phyloP scores from a whole-genome alignment of 2,888 invertebrate genomes.

The Epiblema foenella region DNA sequence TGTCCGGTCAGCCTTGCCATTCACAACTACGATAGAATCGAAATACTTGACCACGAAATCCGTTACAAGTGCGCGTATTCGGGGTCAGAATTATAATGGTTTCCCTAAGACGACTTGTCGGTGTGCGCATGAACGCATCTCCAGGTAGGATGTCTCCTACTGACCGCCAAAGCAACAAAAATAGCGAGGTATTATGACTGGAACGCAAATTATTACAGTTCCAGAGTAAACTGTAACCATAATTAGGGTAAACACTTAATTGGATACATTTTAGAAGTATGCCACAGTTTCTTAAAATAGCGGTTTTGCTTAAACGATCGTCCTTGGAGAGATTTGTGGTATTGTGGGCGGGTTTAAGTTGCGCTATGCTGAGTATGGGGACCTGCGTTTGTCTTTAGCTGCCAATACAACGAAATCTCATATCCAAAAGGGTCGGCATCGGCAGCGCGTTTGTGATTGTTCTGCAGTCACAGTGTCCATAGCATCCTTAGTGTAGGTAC shows the following conservation, averaged over 20 bases:
- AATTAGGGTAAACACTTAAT: conserved; percentile 51
- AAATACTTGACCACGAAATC: not conserved
- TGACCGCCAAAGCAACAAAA: conserved; percentile 62
- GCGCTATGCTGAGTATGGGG: too few species aligned
- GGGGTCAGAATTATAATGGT: conserved; percentile 1
- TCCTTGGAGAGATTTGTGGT: conserved; percentile 40
- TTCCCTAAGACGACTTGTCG: not conserved
- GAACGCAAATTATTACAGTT: conserved; percentile 49
- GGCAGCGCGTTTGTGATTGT: too few species aligned
- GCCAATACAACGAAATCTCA: too few species aligned
- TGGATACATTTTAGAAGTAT: conserved; percentile 39
- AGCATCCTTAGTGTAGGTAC: too few species aligned
- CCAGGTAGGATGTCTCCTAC: conserved; percentile 45
- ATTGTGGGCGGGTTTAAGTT: conserved; percentile 17
- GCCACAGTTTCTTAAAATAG: conserved; percentile 44
- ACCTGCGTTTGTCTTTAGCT: too few species aligned
- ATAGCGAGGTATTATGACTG: conserved; percentile 53
- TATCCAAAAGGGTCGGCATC: too few species aligned
- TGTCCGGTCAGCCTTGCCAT: conserved; percentile 51
- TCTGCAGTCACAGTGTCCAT: too few species aligned
- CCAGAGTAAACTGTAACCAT: conserved; percentile 48
- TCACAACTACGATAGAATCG: not conserved
- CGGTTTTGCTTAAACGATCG: conserved; percentile 27
- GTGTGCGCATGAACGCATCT: not conserved
- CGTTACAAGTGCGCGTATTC: not conserved